Evolutionary conservation across 2,797 vertebrate species (phyloP).

Genomic region (Chiroxiphia lanceolata): DNA sequence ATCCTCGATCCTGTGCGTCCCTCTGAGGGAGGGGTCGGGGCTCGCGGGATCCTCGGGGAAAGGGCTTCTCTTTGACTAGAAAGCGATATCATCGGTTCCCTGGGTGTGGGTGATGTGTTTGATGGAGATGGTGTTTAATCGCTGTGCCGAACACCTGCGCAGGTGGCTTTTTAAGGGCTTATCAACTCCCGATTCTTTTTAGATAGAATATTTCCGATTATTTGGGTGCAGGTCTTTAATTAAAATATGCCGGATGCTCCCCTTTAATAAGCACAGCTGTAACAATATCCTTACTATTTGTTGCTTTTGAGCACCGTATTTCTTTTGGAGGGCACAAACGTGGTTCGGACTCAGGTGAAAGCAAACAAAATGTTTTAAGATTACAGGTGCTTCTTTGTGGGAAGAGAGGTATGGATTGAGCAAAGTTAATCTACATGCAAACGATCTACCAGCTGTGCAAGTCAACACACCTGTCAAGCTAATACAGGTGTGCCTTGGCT

Average conservation of each 20-base stretch:
- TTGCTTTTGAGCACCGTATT: not conserved
- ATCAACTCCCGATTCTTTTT: rapidly evolving
- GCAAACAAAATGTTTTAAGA: not conserved
- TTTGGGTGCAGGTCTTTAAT: not conserved
- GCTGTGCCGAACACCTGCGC: not conserved
- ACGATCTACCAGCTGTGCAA: not conserved
- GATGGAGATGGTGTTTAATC: not conserved
- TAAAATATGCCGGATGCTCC: rapidly evolving
- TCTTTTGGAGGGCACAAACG: not conserved
- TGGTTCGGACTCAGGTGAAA: not conserved
- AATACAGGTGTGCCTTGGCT: not conserved
- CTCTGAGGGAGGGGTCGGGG: not conserved
- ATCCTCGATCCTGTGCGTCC: not conserved
- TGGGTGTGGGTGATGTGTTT: not conserved
- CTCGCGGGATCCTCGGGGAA: not conserved
- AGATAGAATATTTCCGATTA: not conserved
- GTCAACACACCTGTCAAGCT: not conserved
- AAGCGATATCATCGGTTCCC: rapidly evolving
- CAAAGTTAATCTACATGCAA: rapidly evolving
- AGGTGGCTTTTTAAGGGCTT: not conserved
- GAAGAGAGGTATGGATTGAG: not conserved
- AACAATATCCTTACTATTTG: rapidly evolving
- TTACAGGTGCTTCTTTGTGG: not conserved
- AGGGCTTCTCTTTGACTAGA: not conserved
- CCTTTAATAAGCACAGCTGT: not conserved